Evolutionary conservation across 1,140 invertebrate species (phyloP).

Genomic region (Calliopsis andreniformis): DNA sequence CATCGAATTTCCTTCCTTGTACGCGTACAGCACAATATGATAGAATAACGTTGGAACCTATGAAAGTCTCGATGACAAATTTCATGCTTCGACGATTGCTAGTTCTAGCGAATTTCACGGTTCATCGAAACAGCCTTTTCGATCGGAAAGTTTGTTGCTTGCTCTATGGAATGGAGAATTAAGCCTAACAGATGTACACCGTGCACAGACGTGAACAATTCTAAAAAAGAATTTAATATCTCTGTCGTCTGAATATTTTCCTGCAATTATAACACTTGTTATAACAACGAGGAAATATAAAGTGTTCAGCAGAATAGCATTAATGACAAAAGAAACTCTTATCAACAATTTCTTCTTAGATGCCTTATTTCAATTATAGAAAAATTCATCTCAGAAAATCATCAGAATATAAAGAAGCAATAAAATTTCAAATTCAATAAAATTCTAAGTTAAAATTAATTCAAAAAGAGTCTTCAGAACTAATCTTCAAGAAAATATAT

Average conservation of each 20-base stretch:
- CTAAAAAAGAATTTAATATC: not conserved
- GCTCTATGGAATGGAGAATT: constrained; percentile 61
- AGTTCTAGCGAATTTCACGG: constrained; percentile 69
- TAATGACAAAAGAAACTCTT: too few species aligned
- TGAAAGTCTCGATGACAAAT: constrained; percentile 66
- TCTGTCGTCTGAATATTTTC: not conserved
- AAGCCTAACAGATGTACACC: constrained; percentile 46
- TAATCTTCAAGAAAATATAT: too few species aligned
- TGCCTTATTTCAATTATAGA: too few species aligned
- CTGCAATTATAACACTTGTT: too few species aligned
- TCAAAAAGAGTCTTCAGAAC: too few species aligned
- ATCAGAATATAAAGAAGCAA: too few species aligned
- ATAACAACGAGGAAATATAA: too few species aligned
- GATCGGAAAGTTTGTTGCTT: constrained; percentile 44
- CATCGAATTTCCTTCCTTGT: constrained; percentile 30
- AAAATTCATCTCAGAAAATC: too few species aligned
- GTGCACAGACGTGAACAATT: not conserved
- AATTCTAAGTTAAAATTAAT: too few species aligned
- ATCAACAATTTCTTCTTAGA: too few species aligned
- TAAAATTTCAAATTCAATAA: too few species aligned
- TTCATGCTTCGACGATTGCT: constrained; percentile 62
- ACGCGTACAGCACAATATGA: constrained; percentile 31
- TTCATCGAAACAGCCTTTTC: constrained; percentile 55
- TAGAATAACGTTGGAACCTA: constrained; percentile 52
- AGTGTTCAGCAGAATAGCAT: too few species aligned